Percentiles rank a stretch among this genome's conserved stretches.
Conservation (phyloP, 1,140 invertebrate species). For the Drosophila sulfurigaster region DNA sequence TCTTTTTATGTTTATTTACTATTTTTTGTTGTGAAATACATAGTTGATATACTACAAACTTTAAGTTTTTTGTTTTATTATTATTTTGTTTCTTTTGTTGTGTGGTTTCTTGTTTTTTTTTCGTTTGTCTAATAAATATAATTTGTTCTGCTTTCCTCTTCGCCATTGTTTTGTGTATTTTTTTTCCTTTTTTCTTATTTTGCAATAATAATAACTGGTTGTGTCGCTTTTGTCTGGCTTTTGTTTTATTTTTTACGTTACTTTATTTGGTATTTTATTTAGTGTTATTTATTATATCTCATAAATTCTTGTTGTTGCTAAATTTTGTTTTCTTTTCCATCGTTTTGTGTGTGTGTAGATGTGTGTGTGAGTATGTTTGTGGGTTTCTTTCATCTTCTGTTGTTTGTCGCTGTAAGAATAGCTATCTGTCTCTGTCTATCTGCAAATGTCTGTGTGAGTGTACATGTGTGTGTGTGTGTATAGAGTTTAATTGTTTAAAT, state of each 20-base stretch:
- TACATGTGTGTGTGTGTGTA: slow-evolving; percentile 26
- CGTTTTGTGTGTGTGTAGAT: no score
- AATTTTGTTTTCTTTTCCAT: slow-evolving; percentile 79
- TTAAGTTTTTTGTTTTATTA: slow-evolving; percentile 52
- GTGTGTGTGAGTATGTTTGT: neutral
- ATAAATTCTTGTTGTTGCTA: slow-evolving; percentile 84
- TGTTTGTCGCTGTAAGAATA: slow-evolving; percentile 36
- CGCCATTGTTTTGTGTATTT: slow-evolving; percentile 36
- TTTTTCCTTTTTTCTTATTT: slow-evolving; percentile 43
- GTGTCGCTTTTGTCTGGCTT: slow-evolving; percentile 25
- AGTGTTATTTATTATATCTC: slow-evolving; percentile 75
- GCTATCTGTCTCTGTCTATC: slow-evolving; percentile 31
- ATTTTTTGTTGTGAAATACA: slow-evolving; percentile 71
- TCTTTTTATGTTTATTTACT: slow-evolving; percentile 62
- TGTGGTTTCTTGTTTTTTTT: slow-evolving; percentile 47
- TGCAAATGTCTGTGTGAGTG: slow-evolving; percentile 6
- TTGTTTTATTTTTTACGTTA: slow-evolving; percentile 20
- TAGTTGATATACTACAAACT: slow-evolving; percentile 82
- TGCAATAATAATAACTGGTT: slow-evolving; percentile 36
- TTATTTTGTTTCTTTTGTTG: slow-evolving; percentile 27
- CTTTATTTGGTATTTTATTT: slow-evolving; percentile 65
- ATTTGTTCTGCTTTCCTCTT: slow-evolving; percentile 56
- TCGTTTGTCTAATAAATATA: slow-evolving; percentile 76
- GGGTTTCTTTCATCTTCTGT: slow-evolving; percentile 33
- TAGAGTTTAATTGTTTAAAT: slow-evolving; percentile 73